Base-by-base conservation (phyloP, 2,888 invertebrate genomes). In the Mimumesa dahlbomi region DNA sequence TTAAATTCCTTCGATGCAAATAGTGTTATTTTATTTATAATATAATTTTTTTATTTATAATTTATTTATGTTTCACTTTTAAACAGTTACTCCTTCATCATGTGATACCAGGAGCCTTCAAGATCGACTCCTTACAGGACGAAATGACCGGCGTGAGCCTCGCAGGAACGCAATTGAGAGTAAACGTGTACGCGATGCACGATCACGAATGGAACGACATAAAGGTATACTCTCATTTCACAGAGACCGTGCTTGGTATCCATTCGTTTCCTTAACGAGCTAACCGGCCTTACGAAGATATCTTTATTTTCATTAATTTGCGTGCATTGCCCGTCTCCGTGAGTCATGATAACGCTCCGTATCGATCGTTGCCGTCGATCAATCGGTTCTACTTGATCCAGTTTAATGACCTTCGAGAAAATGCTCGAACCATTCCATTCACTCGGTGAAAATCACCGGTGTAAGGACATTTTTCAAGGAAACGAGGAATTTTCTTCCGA, bases 121-220 rank as follows among this genome's bases (percentile, higher is more conserved):
- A 94, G 84, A 93, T 95, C 69, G 93, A 92, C 14, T 92, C 94
- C 1, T 90, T 96, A 6, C 96, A 96, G 87, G 96, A 96, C 82
- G 96, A 96, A 91, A 96, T 96, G 96, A 96, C 96, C 0, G 96
- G 96, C 0, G 96, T 96, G 0, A 96, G 96, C 0, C 91, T 96
- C 48, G 96, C 96, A 0, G 96, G 96, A 63, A 96, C 96, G 0
- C 96, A 96, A 87, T 90, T 96, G 22, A 91, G 96, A 58, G 96
- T 96, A 40, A 96, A 96, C 90, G 95, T 95, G 83, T 96, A 96
- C 88, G 93, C 94, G 72, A 95, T 95, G 94, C 96, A 96, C 81
- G 96, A 96, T 84, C 93, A 94, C 42, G 95, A 96, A 89, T 96
- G 96, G 96, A 96, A 96, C 85, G 96, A 96, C 85, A 93, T 96